Evolutionary conservation across 2,888 invertebrate genomes (phyloP), one percentile per base, ranked within the genome.

Genomic region (Plebejus argus): DNA sequence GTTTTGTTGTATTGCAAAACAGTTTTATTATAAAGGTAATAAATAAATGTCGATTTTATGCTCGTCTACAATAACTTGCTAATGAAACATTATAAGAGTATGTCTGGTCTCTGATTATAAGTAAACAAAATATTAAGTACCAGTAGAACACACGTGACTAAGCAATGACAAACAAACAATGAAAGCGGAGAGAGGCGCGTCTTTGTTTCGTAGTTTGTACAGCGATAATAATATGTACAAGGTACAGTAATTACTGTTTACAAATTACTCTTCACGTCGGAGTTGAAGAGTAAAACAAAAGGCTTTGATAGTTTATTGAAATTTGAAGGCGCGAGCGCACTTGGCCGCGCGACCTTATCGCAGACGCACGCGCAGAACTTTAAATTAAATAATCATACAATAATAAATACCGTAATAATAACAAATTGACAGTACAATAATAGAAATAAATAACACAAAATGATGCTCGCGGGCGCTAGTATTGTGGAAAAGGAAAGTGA

Each of bases 391-490:
- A 10, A 23, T 61, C 12, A 12, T 61, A 20, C 23, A 61, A 56
- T 12, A 66, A 10, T 23, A 12, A 66, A 10, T 23, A 12, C 12
- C 28, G 15, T 6, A 66, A 66, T 71, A 33, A 70, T 7, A 33
- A 70, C 39, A 35, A 33, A 8, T 66, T 12, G 20, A 70, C 1
- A 39, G 10, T 7, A 39, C n/a, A 15, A 39, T n/a, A 39, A 45
- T 72, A 45, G 45, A 10, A 45, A 45, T 12, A 45, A 45, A 45
- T 45, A 45, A 45, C 10, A 15, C 45, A 53, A 33, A 53, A 93
- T 92, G 92, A 92, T 94, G 90, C 91, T 94, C 83, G 93, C 94
- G 80, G 94, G 94, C 76, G 93, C 91, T 45, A 87, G 92, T 83
- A 91, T 94, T 78, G 89, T 92, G 82, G 89, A 91, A 79, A 85